Base-by-base conservation (phyloP, 2,888 invertebrate genomes). In the Cheilosia impressa region DNA sequence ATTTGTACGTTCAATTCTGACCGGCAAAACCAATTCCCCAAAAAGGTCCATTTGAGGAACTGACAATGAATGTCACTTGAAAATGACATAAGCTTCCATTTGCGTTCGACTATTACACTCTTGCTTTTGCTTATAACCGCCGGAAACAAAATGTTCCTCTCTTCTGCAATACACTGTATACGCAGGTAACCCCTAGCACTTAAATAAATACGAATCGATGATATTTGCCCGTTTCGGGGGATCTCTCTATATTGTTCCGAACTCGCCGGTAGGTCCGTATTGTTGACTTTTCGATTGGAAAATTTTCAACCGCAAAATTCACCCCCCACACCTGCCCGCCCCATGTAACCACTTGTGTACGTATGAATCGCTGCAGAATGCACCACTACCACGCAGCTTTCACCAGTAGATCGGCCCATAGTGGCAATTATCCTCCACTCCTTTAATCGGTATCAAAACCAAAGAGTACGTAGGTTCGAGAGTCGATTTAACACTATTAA, bases 401-500 rank as follows among this genome's bases (percentile, higher is more conserved):
- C 15, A 47, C 50, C 43, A 58, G 19, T 10, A 53, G 68, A 38
- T 38, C 71, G 27, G 62, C 19, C 60, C 17, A 62, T 52, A 69
- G 63, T 69, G 65, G 43, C 75, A 65, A 63, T 52, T 81, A 71
- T 81, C 57, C 69, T 81, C 52, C 69, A 55, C 65, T 60, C 53
- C 52, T 81, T 71, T 76, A 71, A 76, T 45, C 68, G 43, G 13
- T 52, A 22, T 27, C 75, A 19, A 63, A 52, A 81, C 50, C 55
- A 47, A 78, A 60, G 58, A 65, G 43, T 72, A 52, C 68, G 57
- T 62, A 57, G 75, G 19, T 58, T 65, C 15, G 55, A 75, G 62
- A 71, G 53, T 47, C 69, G 65, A 65, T 79, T 65, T 60, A 79
- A 72, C 58, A 79, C 69, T 71, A 43, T 76, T 76, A 82, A 76